Conservation (phyloP, 2,888 invertebrate genomes). For the Suillia variegata region DNA sequence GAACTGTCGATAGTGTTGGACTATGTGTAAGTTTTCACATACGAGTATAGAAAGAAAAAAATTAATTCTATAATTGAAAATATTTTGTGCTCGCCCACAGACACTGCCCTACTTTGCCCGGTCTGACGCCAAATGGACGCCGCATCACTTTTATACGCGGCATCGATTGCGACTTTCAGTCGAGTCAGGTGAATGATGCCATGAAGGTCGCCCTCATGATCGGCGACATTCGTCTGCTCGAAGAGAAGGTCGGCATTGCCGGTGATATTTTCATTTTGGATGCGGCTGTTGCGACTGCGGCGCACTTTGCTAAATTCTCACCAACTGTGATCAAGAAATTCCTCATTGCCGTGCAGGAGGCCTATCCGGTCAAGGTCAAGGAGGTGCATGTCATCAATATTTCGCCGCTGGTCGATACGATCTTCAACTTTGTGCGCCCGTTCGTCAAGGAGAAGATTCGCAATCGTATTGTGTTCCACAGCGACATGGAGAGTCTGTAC, state of each 20-base stretch:
- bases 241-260: constrained; percentile 80
- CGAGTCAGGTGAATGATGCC: constrained; percentile 75
- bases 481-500: constrained; percentile 75
- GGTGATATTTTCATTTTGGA: constrained; percentile 84
- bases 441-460: constrained; percentile 87
- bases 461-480: constrained; percentile 81
- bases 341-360: constrained; percentile 84
- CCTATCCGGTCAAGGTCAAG: constrained; percentile 86
- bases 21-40: constrained; percentile 69
- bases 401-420: constrained; percentile 82
- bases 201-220: constrained; percentile 86
- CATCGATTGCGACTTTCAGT: constrained; percentile 71
- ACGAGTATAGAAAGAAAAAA: constrained; percentile 1
- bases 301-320: constrained; percentile 84
- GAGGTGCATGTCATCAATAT: constrained; percentile 86
- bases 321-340: constrained; percentile 83
- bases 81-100: constrained; percentile 57
- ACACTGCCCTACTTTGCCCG: constrained; percentile 79
- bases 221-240: constrained; percentile 78
- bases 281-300: constrained; percentile 77
- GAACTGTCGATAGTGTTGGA: constrained; percentile 74
- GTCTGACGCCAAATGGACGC: constrained; percentile 79
- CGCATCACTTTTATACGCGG: constrained; percentile 78
- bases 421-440: constrained; percentile 83
- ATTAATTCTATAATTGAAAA: background rate